Base-by-base conservation (phyloP, 1,140 invertebrate genomes). In the Plodia interpunctella region DNA sequence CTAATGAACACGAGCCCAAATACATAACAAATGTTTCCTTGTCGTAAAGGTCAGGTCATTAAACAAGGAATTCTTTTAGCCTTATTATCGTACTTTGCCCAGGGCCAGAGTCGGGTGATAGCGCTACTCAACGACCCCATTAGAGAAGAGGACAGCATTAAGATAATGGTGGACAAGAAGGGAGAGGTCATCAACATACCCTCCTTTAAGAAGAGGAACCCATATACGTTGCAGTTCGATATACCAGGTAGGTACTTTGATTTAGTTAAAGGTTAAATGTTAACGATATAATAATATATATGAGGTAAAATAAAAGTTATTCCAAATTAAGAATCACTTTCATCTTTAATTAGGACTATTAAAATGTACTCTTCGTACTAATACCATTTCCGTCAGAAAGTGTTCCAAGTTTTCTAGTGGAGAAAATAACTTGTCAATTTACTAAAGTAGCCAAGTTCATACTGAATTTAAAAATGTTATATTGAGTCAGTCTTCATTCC, bases 61-160 rank as follows among this genome's bases (percentile, higher is more conserved):
- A 57, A n/a, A 58, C 53, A 57, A 53, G 38, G 11, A 0, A 49
- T 57, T 53, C 49, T 64, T 49, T 15, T 51, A 9, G 49, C 13
- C 15, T 25, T 13, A 57, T 55, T 28, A 62, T 66, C 64, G 49
- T 56, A 59, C 18, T 59, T 57, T 54, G 52, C 50, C 53, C 77
- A 95, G 94, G 95, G 95, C 32, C 95, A 96, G 75, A 96, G 93
- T 76, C 94, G 95, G 72, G 93, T 96, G n/a, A 92, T 96, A 72
- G 93, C 94, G 51, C 85, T 96, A 55, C 83, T 97, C 59, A 94
- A 94, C 55, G 94, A 96, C 65, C 95, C 95, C 0, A 85, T 96
- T 58, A 90, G 91, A 68, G 91, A 92, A 28, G 93, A 95, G 64
- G 95, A 97, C 83, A 93, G 90, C 18, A 90, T 96, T 1, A 94